A percentile compares a stretch with the other conserved stretches of the same genome.
These are phyloP conservation scores for Pipistrellus kuhlii DNA, from an alignment of 2,797 vertebrate genomes.

Conservation along the genomic window DNA sequence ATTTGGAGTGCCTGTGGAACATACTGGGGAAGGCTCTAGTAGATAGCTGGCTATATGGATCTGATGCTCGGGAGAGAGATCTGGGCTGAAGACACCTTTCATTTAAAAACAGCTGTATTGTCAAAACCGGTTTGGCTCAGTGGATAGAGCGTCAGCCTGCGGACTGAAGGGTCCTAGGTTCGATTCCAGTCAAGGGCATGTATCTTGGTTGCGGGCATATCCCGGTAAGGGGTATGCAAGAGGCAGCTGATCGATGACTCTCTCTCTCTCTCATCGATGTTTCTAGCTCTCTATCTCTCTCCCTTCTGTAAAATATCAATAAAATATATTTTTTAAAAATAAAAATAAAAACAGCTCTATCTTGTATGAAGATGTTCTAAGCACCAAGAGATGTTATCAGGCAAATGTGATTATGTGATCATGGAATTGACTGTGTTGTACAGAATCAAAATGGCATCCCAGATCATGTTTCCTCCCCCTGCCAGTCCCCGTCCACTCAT, in stretches of 20 bases:
- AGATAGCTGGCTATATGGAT: neutral
- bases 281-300: no score
- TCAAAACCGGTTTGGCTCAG: no score
- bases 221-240: no score
- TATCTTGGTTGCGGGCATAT: no score
- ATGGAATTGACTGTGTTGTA: neutral
- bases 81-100: neutral
- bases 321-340: no score
- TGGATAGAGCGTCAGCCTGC: no score
- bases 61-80: neutral
- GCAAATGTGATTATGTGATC: neutral
- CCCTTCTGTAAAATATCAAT: no score
- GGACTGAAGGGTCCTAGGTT: no score
- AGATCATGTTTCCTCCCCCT: neutral
- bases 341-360: neutral
- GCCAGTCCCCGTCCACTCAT: neutral
- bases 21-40: neutral
- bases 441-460: neutral
- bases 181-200: no score
- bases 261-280: no score
- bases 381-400: slow-evolving; percentile 1
- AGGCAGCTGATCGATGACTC: no score
- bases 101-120: neutral
- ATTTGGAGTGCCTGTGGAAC: neutral
- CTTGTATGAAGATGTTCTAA: neutral